Conservation (phyloP, 2,797 vertebrate genomes). For the Emys orbicularis region DNA sequence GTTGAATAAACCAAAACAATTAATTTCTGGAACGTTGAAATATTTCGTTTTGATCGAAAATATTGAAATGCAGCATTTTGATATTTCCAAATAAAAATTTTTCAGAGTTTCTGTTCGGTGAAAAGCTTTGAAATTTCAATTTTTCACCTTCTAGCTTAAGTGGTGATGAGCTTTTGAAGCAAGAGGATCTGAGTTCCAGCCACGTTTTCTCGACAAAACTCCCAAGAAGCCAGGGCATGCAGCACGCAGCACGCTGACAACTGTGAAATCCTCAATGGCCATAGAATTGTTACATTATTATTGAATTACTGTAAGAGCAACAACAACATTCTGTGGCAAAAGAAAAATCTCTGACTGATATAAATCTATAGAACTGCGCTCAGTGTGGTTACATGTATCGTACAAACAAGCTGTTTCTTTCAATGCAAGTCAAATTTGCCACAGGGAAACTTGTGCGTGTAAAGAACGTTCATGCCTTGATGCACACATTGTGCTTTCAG, state of each 20-base stretch:
- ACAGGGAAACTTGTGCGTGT: accelerated
- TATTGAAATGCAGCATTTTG: accelerated
- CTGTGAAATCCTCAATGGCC: background rate
- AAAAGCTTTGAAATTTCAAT: accelerated
- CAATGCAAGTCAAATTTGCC: accelerated
- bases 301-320: background rate
- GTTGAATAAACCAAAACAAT: background rate
- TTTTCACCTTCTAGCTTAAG: accelerated
- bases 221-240: background rate
- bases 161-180: background rate
- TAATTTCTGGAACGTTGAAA: background rate
- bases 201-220: accelerated
- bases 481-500: background rate
- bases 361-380: accelerated
- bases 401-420: background rate
- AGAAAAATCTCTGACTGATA: accelerated
- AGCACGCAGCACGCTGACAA: background rate
- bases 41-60: accelerated
- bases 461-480: background rate
- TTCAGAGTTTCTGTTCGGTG: background rate
- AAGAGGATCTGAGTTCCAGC: background rate
- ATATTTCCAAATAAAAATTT: background rate
- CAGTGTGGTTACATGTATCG: background rate
- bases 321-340: background rate
- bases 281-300: background rate